Evolutionary conservation across 2,113 vertebrate genomes (phyloP), one percentile per base, ranked within the genome.

Genomic region (Microtus richardsoni): DNA sequence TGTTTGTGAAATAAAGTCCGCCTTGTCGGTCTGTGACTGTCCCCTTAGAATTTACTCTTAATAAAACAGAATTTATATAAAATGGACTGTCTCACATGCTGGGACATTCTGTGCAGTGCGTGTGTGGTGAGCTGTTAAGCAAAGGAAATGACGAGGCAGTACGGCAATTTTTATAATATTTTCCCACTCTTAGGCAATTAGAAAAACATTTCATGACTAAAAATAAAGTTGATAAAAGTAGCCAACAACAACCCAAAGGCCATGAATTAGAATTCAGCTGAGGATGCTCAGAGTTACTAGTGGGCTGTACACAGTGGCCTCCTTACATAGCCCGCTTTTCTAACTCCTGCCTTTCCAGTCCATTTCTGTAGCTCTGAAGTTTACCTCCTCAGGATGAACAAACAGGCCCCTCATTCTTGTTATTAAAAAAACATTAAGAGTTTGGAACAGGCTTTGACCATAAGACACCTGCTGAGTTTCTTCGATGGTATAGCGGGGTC

Each of bases 141-240:
- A 80, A 73, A 95, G 60, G 41, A 89, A 85, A 71, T 13, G 58
- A 22, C n/a, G 62, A 95, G 24, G 73, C 66, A 62, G 0, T 49
- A 16, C 68, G 39, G 47, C 10, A 70, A 33, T 49, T 95, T 93
- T 96, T 83, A 78, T 93, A 36, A 73, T 89, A 2, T 91, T 49
- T 95, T 83, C 89, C 89, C 33, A 93, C 58, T 28, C 58, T 95
- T 19, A 13, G 84, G 70, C n/a, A 91, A 87, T 79, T 94, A 91
- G 16, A 64, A 79, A 91, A 94, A 85, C 8, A 85, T 88, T 93
- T 96, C 10, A 85, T 85, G 4, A 90, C 75, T 93, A 85, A 96
- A 94, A 97, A 80, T 93, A 95, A 95, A 90, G 52, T 60, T 95
- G 86, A 94, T 94, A 84, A 96, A 90, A 64, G 62, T 82, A 71